Evolutionary conservation across 2,797 vertebrate genomes (phyloP).

Genomic region (Parambassis ranga): DNA sequence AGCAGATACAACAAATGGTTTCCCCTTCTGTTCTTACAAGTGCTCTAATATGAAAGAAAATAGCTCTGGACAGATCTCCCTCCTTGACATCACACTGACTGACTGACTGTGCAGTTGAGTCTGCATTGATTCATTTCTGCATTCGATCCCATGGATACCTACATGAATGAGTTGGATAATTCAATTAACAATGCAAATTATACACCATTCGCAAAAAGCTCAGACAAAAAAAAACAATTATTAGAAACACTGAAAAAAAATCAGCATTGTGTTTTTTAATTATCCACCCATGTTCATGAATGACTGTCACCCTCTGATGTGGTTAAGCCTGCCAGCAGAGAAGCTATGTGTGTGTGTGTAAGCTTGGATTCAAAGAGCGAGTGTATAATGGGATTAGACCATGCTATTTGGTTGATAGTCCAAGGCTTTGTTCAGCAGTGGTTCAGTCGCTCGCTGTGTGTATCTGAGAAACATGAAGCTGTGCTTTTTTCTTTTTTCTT

Average conservation of each 20-base stretch:
- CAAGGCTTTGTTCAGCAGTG: conserved; percentile 34
- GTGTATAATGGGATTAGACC: conserved; percentile 58
- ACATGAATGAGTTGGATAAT: background rate
- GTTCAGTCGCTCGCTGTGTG: conserved; percentile 32
- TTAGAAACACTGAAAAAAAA: background rate
- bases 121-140: background rate
- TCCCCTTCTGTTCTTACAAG: no score
- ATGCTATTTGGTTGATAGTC: conserved; percentile 48
- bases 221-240: background rate
- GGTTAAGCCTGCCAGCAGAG: conserved; percentile 11
- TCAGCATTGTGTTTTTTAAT: conserved; percentile 29
- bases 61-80: no score
- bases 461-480: conserved; percentile 36
- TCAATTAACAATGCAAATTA: conserved; percentile 9
- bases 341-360: background rate
- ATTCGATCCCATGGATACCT: background rate
- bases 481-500: conserved; percentile 27
- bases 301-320: conserved; percentile 38
- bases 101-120: background rate
- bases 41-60: no score
- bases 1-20: no score
- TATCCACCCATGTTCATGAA: conserved; percentile 29
- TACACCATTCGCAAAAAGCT: background rate
- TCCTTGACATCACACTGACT: background rate
- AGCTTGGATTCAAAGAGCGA: conserved; percentile 40